Evolutionary conservation across 2,797 vertebrate species (phyloP).

Genomic region (Myotis daubentonii): DNA sequence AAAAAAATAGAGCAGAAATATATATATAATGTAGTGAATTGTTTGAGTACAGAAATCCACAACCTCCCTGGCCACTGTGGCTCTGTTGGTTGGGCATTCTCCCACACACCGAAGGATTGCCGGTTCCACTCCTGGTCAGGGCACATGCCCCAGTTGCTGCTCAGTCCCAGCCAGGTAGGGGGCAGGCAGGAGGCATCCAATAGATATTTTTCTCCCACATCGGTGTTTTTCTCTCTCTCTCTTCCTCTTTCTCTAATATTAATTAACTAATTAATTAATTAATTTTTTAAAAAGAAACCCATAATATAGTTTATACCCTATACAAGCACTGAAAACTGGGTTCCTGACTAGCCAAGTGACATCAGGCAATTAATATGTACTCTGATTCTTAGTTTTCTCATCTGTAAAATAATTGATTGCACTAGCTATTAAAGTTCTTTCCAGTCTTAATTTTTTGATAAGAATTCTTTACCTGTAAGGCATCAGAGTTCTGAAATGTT

Average conservation of each 20-base stretch:
- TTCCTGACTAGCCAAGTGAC: background rate
- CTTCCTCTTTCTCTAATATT: too few relatives aligned
- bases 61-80: too few relatives aligned
- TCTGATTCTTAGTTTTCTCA: background rate
- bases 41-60: background rate
- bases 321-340: background rate
- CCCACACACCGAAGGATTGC: too few relatives aligned
- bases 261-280: too few relatives aligned
- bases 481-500: background rate
- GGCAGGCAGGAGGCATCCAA: too few relatives aligned
- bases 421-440: background rate
- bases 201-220: too few relatives aligned
- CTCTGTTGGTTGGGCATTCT: too few relatives aligned
- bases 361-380: background rate
- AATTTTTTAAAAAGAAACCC: too few relatives aligned
- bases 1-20: background rate
- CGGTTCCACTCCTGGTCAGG: too few relatives aligned
- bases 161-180: too few relatives aligned
- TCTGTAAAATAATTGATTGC: background rate
- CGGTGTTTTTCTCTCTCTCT: too few relatives aligned
- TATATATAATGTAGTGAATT: background rate
- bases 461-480: background rate
- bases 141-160: too few relatives aligned
- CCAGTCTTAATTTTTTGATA: background rate
- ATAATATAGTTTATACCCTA: background rate